Percentiles rank a stretch among this genome's conserved stretches.
Conservation (phyloP, 2,797 vertebrate species). For the Lithobates pipiens region DNA sequence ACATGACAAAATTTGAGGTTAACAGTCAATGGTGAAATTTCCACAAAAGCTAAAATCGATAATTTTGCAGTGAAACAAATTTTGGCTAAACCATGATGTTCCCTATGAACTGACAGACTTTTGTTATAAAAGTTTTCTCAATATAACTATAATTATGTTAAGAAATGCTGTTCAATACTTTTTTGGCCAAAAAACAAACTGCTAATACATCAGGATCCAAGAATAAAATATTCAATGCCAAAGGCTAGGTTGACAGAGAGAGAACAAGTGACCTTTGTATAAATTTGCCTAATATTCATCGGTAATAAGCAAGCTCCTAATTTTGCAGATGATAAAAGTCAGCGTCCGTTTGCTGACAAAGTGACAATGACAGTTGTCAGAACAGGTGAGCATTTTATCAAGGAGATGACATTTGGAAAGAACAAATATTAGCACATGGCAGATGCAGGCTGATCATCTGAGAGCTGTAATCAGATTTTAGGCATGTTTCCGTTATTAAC, state of each 20-base stretch:
- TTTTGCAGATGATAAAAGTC: constrained; percentile 5
- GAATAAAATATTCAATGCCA: neutral
- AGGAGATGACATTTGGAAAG: constrained; percentile 8
- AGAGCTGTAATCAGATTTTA: constrained; percentile 3
- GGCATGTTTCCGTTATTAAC: neutral
- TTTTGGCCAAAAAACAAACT: neutral
- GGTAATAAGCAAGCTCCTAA: constrained; percentile 8
- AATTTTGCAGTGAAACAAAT: too few species aligned
- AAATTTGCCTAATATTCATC: constrained; percentile 13
- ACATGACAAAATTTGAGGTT: too few species aligned
- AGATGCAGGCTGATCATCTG: constrained; percentile 5
- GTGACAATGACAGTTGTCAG: constrained; percentile 40
- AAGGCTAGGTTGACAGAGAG: neutral
- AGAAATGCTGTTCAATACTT: neutral
- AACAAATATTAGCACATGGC: constrained; percentile 24
- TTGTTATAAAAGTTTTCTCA: too few species aligned
- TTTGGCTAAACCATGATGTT: too few species aligned
- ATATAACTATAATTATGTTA: too few species aligned
- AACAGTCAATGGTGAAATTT: too few species aligned
- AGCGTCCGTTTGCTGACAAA: constrained; percentile 15
- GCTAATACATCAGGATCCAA: neutral
- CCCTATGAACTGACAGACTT: too few species aligned
- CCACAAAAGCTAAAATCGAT: too few species aligned
- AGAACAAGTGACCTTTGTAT: constrained; percentile 35
- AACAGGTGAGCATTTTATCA: constrained; percentile 24